Evolutionary conservation across 2,797 vertebrate species (phyloP), one percentile per base, ranked within the genome.

Genomic region (Dicrostonyx torquatus): DNA sequence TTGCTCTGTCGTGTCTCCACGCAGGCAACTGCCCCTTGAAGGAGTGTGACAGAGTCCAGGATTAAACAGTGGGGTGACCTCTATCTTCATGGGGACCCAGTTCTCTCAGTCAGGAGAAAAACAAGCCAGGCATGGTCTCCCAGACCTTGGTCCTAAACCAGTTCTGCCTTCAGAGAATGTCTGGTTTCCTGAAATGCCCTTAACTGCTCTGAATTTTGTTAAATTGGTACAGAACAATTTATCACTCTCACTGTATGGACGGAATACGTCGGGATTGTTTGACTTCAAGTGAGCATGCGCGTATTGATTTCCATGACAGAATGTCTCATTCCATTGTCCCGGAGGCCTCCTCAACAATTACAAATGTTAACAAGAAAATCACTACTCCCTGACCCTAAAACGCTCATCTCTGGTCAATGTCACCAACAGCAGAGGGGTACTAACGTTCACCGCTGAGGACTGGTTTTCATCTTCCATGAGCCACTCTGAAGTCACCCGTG

Each of bases 381-480:
- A 4, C 45, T 5, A 48, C 22, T 40, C 58, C n/a, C 10, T 15
- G 58, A 48, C 43, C 64, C 89, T 50, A 13, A 64, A 31, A 0
- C 0, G 37, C 18, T 78, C 15, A 3, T 48, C 7, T 64, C 29
- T 12, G 9, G 29, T 53, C 1, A 0, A 34, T 0, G 0, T 8
- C 2, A 12, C 18, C 31, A 14, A 48, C 78, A 40, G 22, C 48
- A 15, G 2, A 50, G n/a, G 45, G 12, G 40, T 55, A 48, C 86
- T 40, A 31, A 0, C 0, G 6, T 4, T 5, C 31, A 29, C n/a
- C 53, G 55, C 60, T 34, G 6, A 40, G 76, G 31, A 60, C 1
- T n/a, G n/a, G 17, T 1, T 11, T 2, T 2, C 40, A 37, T 29
- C 45, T 18, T n/a, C 70, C 2, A 2, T 0, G 0, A 4, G 1